Evolutionary conservation across 2,113 vertebrate species (phyloP).

Genomic region (Poecilia latipinna): DNA sequence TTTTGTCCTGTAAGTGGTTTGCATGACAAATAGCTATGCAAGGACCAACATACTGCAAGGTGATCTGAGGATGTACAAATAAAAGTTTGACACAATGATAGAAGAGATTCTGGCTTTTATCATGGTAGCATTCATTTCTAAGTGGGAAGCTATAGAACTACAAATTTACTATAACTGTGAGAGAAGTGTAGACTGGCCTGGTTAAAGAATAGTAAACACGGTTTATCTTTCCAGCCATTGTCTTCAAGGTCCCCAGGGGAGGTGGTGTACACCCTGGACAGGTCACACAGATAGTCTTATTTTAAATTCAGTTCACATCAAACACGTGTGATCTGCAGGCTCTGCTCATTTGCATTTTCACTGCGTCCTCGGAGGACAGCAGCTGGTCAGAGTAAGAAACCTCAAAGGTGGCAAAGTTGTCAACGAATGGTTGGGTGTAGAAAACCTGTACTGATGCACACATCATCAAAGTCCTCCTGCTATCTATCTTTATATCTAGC

Average conservation of each 20-base stretch:
- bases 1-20: not conserved
- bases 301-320: not conserved
- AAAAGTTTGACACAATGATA: no score
- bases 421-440: not conserved
- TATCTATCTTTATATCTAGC: no score
- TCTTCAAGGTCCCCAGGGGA: no score
- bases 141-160: no score
- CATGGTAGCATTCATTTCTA: no score
- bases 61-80: not conserved
- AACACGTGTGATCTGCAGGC: slow-evolving; percentile 1
- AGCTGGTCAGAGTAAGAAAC: slow-evolving; percentile 22
- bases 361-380: slow-evolving; percentile 37
- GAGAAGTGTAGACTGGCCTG: not conserved
- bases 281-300: no score
- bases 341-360: slow-evolving; percentile 47
- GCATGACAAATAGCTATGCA: not conserved
- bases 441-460: no score
- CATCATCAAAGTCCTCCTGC: no score
- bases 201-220: not conserved
- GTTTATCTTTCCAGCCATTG: not conserved
- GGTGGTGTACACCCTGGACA: no score
- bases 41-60: not conserved
- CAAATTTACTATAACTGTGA: not conserved
- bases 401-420: not conserved
- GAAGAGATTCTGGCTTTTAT: no score